phyloP scores from a whole-genome alignment of 2,888 invertebrate genomes.

The Calameuta filiformis region DNA sequence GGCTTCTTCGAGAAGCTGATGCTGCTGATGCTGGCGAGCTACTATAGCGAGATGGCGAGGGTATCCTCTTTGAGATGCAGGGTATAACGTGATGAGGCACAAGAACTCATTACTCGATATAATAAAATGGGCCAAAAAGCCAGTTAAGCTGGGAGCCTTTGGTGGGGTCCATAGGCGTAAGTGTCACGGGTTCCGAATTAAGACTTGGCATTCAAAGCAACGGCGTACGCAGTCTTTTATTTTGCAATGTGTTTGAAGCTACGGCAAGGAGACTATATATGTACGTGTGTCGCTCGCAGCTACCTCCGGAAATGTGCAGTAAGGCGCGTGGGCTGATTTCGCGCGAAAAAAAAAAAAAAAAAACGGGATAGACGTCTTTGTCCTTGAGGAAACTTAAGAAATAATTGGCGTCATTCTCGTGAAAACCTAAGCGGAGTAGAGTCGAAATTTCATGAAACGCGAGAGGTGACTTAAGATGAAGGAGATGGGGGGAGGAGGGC shows the following conservation, averaged over 20 bases:
- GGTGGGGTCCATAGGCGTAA: constrained; percentile 24
- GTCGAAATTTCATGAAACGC: too few species aligned
- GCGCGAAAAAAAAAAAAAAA: too few species aligned
- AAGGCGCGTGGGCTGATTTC: too few species aligned
- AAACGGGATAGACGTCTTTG: too few species aligned
- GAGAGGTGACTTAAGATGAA: too few species aligned
- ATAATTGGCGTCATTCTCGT: too few species aligned
- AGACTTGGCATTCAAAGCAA: too few species aligned
- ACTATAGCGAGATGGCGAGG: constrained; percentile 4
- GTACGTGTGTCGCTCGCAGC: background rate
- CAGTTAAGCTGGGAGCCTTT: constrained; percentile 46
- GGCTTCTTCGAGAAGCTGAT: background rate
- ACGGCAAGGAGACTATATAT: constrained; percentile 3
- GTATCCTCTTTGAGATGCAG: constrained; percentile 44
- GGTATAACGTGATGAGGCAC: constrained; percentile 42
- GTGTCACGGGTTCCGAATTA: background rate
- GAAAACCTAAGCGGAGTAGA: too few species aligned
- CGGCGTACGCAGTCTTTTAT: background rate
- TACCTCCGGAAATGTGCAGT: too few species aligned
- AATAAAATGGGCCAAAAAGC: constrained; percentile 55
- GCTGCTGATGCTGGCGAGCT: constrained; percentile 12
- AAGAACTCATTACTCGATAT: constrained; percentile 53
- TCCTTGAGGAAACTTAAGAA: too few species aligned
- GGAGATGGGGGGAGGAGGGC: background rate
- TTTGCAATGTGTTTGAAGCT: background rate